phyloP scores from a whole-genome alignment of 2,113 vertebrate genomes.

The Platanista minor region DNA sequence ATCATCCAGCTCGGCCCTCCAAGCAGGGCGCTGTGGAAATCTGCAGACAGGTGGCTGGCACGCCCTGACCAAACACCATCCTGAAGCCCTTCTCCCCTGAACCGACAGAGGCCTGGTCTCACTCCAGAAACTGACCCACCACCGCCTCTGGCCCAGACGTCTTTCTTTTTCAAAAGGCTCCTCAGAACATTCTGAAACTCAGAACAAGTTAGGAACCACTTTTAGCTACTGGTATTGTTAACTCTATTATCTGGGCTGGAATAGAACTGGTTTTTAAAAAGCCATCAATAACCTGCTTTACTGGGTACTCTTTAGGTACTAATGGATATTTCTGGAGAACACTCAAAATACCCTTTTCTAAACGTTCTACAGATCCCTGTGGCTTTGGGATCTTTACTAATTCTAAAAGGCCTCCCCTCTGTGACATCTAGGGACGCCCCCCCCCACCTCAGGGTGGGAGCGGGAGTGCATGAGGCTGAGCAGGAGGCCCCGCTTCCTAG shows the following conservation, averaged over 20 bases:
- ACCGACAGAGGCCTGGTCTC: not conserved
- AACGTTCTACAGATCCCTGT: not conserved
- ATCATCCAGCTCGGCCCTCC: fast-evolving
- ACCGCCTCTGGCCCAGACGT: not conserved
- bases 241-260: not conserved
- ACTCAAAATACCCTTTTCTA: not conserved
- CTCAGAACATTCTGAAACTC: not conserved
- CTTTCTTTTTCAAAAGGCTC: not conserved
- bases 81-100: not conserved
- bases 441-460: too few relatives aligned
- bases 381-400: not conserved
- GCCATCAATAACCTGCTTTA: not conserved
- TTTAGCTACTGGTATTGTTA: not conserved
- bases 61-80: fast-evolving
- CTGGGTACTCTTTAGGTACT: not conserved
- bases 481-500: not conserved
- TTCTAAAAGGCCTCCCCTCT: not conserved
- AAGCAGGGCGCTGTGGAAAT: not conserved
- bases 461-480: not conserved
- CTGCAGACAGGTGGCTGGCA: not conserved
- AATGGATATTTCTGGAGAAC: not conserved
- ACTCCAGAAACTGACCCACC: not conserved
- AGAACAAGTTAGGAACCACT: not conserved
- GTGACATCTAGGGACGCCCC: not conserved
- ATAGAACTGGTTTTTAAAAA: not conserved